Evolutionary conservation across 2,113 vertebrate species (phyloP), one percentile per base, ranked within the genome.

Genomic region (Phocoena sinus): DNA sequence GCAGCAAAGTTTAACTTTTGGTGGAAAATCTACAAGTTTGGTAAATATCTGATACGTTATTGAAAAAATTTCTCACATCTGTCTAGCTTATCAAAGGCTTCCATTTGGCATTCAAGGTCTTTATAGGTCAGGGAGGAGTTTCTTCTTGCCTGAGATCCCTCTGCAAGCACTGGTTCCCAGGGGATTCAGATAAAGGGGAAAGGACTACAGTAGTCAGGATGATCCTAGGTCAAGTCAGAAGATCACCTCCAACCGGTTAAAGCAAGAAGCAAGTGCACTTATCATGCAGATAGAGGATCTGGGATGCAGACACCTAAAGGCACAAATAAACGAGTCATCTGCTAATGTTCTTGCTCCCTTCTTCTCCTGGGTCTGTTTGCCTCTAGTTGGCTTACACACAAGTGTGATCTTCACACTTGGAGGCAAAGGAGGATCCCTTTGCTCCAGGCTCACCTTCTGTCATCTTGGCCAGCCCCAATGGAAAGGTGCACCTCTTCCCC

Each of bases 401-500:
- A 2, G 60, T 1, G 10, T 25, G 25, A 11, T 26, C 60, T 62
- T 62, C 60, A 26, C 60, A 25, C 25, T 26, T 9, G 8, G 58
- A 60, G 58, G 58, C 58, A 60, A 60, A 60, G 20, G 7, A 21
- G 33, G 8, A 18, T 25, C 20, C 4, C 25, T 23, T 4, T 47
- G 31, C 12, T 25, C 5, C 6, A 44, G 73, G 28, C 15, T 62
- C 17, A 38, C 9, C 67, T 31, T 8, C 38, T 2, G 38, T 31
- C 79, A 50, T 3, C 28, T 8, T 13, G 28, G 14, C 26, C 12
- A 38, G 36, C 20, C 3, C 33, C 18, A 0, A 0, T 0, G 12
- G 36, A 65, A 28, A 2, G 14, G 17, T 0, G 2, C 14, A 21
- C 20, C 14, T 2, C 1, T 33, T 3, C 41, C 20, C 36, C 18